These are phyloP conservation scores for Ypsolopha scabrella DNA, from an alignment of 2,888 invertebrate species.

Conservation along the genomic window DNA sequence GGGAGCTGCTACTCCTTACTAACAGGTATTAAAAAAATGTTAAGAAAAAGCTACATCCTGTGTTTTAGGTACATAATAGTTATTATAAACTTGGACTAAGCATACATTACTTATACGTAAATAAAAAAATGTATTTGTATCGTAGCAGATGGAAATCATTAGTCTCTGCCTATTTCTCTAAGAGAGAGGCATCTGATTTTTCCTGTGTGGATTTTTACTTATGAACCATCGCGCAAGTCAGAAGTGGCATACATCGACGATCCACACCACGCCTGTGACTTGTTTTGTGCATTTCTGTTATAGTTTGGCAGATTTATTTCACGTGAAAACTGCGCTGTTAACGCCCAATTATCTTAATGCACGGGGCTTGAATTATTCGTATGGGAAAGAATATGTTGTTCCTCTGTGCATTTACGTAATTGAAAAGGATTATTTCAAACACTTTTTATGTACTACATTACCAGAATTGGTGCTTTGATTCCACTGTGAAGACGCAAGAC, in stretches of 20 bases:
- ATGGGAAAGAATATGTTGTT: background rate
- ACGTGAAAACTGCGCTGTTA: background rate
- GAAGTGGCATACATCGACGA: constrained; percentile 22
- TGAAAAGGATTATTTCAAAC: too few species aligned
- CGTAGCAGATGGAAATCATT: too few species aligned
- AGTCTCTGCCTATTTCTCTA: too few species aligned
- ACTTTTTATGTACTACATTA: too few species aligned
- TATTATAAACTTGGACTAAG: too few species aligned
- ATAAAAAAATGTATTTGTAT: too few species aligned
- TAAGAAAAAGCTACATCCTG: too few species aligned
- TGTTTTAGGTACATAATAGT: too few species aligned
- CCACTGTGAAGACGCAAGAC: background rate
- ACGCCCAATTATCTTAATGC: background rate
- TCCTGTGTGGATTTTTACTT: too few species aligned
- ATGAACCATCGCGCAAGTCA: background rate
- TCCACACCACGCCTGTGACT: constrained; percentile 30
- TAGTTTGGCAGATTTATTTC: constrained; percentile 17
- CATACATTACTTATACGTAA: too few species aligned
- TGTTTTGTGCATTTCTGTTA: constrained; percentile 38
- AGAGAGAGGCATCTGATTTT: background rate
- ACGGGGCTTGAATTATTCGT: background rate
- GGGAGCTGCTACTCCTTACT: too few species aligned
- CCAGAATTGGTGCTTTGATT: background rate
- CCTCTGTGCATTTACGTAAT: background rate
- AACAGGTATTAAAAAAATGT: too few species aligned